Evolutionary conservation across 2,113 vertebrate genomes (phyloP).

Genomic region (Chloebia gouldiae): DNA sequence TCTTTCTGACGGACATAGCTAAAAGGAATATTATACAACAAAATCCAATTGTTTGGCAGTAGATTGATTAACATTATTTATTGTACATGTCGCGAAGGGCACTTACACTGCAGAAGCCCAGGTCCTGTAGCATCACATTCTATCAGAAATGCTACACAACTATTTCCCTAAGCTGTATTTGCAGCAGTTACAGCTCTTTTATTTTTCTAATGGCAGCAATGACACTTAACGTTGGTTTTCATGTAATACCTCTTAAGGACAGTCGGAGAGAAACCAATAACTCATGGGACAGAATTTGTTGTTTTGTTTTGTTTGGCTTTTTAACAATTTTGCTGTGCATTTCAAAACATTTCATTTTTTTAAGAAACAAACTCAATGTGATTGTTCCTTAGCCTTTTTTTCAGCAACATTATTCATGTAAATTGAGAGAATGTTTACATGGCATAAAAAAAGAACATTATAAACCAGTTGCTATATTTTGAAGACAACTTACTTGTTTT

Average conservation of each 20-base stretch:
- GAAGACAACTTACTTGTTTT: background rate
- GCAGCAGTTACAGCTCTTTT: background rate
- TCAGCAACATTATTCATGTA: background rate
- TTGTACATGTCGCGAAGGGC: background rate
- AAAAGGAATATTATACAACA: background rate
- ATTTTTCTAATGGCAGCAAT: background rate
- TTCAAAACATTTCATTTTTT: background rate
- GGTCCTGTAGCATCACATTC: background rate
- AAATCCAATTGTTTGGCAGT: background rate
- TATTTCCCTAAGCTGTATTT: background rate
- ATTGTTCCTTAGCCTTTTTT: background rate
- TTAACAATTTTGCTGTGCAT: background rate
- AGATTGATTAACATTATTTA: background rate
- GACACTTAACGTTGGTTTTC: background rate
- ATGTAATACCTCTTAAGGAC: background rate
- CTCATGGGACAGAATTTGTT: background rate
- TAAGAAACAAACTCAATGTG: background rate
- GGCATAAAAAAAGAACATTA: background rate
- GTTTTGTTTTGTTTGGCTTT: background rate
- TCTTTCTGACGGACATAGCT: background rate
- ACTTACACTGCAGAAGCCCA: background rate
- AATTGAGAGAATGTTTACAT: background rate
- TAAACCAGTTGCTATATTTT: background rate
- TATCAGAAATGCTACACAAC: background rate
- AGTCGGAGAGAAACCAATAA: background rate